phyloP scores from a whole-genome alignment of 2,797 vertebrate species.

The Telmatherina bonti region DNA sequence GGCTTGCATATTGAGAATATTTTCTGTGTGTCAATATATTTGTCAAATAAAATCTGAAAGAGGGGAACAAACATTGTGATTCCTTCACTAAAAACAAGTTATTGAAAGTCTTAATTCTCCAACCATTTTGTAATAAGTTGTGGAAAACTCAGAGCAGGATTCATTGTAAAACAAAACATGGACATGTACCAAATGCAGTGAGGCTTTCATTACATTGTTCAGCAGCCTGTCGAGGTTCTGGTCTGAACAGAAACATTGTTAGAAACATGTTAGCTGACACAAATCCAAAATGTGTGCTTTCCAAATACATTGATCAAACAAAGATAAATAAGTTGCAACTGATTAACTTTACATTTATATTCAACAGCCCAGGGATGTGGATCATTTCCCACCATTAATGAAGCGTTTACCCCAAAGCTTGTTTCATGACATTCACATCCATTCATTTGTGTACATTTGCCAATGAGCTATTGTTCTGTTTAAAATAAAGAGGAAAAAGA shows the following conservation, averaged over 20 bases:
- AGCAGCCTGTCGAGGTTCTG: slow-evolving; percentile 5
- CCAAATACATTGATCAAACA: slow-evolving; percentile 16
- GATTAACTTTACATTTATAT: slow-evolving; percentile 28
- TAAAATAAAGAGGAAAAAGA: neutral
- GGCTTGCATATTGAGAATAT: slow-evolving; percentile 27
- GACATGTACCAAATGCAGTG: slow-evolving; percentile 21
- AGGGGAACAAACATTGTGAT: slow-evolving; percentile 7
- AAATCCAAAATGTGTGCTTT: slow-evolving; percentile 5
- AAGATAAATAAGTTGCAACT: slow-evolving; percentile 15
- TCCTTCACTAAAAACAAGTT: slow-evolving; percentile 1
- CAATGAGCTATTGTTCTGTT: neutral
- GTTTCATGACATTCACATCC: slow-evolving; percentile 9
- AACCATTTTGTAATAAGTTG: neutral
- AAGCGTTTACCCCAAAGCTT: slow-evolving; percentile 6
- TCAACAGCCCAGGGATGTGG: slow-evolving; percentile 18
- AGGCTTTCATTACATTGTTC: slow-evolving; percentile 7
- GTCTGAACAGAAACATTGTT: slow-evolving; percentile 6
- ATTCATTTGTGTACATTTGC: slow-evolving; percentile 1
- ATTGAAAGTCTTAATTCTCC: slow-evolving; percentile 5
- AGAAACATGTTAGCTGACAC: neutral
- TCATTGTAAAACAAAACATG: slow-evolving; percentile 31
- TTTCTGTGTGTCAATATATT: slow-evolving; percentile 7
- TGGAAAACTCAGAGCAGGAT: slow-evolving; percentile 11
- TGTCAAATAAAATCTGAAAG: slow-evolving; percentile 15
- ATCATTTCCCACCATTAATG: slow-evolving; percentile 26